Percentiles rank a stretch among this genome's conserved stretches.
Evolutionary conservation across 1,140 invertebrate species (phyloP).

Genomic region (Armadillidium nasatum): DNA sequence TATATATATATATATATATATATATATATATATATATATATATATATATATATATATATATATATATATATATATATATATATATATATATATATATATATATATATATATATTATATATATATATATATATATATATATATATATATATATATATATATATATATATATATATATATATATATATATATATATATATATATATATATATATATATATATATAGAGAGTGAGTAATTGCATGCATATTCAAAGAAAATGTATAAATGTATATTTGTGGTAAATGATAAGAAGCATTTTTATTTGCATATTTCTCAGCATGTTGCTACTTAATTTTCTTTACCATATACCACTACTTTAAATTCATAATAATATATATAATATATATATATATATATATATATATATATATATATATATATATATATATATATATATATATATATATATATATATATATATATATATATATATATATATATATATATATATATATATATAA

Average conservation of each 20-base stretch:
- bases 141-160: constrained; percentile 19
- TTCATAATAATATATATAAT: too few relatives aligned
- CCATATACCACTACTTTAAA: too few relatives aligned
- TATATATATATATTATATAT: background rate
- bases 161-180: too few relatives aligned
- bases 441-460: constrained; percentile 8
- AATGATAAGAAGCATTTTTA: too few relatives aligned
- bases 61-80: constrained; percentile 2
- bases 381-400: background rate
- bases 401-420: constrained; percentile 12
- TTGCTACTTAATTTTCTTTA: too few relatives aligned
- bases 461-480: constrained; percentile 11
- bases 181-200: too few relatives aligned
- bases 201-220: too few relatives aligned
- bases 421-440: constrained; percentile 9
- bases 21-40: constrained; percentile 22
- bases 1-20: too few relatives aligned
- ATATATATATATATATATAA: constrained; percentile 6
- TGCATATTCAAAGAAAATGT: too few relatives aligned
- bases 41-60: background rate
- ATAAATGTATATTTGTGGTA: too few relatives aligned
- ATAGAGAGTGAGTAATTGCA: too few relatives aligned
- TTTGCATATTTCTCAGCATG: too few relatives aligned
- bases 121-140: constrained; percentile 12
- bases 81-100: background rate